Evolutionary conservation across 2,888 invertebrate genomes (phyloP).

Genomic region (Pheosia gnoma): DNA sequence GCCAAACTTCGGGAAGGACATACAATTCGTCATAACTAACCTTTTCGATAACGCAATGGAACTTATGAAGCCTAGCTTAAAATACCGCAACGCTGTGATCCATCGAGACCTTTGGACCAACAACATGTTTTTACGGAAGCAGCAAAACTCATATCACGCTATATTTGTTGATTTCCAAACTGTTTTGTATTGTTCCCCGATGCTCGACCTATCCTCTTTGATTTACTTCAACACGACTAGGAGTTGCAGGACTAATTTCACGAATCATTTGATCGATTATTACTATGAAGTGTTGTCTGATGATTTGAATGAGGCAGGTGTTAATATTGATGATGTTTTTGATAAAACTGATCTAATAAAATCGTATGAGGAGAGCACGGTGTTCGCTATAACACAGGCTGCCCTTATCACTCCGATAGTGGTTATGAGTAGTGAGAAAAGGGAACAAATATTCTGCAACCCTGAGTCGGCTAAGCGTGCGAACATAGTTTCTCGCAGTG

Average conservation of each 20-base stretch:
- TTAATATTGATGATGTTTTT: conserved; percentile 51
- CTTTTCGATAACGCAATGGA: conserved; percentile 54
- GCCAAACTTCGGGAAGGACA: conserved; percentile 44
- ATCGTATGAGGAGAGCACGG: conserved; percentile 59
- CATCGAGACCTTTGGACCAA: conserved; percentile 87
- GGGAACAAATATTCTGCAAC: conserved; percentile 55
- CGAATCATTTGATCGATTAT: conserved; percentile 71
- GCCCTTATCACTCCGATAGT: conserved; percentile 65
- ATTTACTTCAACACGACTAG: conserved; percentile 82
- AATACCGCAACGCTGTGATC: conserved; percentile 77
- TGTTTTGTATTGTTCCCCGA: conserved; percentile 86
- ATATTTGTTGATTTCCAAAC: conserved; percentile 88
- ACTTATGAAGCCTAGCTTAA: conserved; percentile 66
- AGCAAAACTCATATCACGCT: conserved; percentile 66
- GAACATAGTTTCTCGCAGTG: conserved; percentile 59
- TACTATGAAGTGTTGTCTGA: conserved; percentile 80
- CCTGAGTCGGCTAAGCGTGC: conserved; percentile 47
- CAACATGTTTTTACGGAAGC: conserved; percentile 81
- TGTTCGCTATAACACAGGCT: conserved; percentile 70
- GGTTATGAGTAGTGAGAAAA: conserved; percentile 51
- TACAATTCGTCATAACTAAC: conserved; percentile 49
- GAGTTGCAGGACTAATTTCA: conserved; percentile 68
- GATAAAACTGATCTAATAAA: conserved; percentile 43
- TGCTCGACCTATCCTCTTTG: conserved; percentile 84
- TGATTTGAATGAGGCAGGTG: conserved; percentile 61